phyloP scores from a whole-genome alignment of 2,113 vertebrate species.

The Cnemophilus loriae region DNA sequence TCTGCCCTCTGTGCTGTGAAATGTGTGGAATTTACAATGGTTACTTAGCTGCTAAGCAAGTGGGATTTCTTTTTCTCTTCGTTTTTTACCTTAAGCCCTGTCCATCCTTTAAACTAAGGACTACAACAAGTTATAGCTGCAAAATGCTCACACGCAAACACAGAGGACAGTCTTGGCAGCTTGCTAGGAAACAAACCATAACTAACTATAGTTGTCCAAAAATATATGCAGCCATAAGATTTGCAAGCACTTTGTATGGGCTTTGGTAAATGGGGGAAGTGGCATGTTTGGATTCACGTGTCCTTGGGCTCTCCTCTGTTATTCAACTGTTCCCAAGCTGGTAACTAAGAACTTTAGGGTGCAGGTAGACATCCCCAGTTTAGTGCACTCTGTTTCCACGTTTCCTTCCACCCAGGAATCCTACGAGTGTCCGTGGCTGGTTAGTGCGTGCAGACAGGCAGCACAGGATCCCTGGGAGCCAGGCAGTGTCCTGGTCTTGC shows the following conservation, averaged over 20 bases:
- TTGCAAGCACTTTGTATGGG: not conserved
- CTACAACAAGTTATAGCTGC: not conserved
- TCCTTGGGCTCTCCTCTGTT: not conserved
- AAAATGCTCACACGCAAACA: not conserved
- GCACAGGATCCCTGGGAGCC: not conserved
- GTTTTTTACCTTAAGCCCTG: not conserved
- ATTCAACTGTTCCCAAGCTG: not conserved
- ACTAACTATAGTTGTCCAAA: not conserved
- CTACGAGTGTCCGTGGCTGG: not conserved
- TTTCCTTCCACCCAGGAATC: not conserved
- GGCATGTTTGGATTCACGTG: not conserved
- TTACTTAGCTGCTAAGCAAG: slow-evolving; percentile 11
- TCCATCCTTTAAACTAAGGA: not conserved
- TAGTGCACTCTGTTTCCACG: not conserved
- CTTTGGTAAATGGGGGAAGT: not conserved
- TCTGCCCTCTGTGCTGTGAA: slow-evolving; percentile 20
- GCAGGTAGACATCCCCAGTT: not conserved
- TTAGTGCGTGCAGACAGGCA: not conserved
- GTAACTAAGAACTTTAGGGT: not conserved
- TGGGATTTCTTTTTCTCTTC: not conserved
- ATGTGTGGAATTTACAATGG: slow-evolving; percentile 46
- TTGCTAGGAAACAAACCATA: not conserved
- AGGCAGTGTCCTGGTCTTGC: not conserved
- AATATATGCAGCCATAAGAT: not conserved
- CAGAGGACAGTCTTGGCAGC: not conserved